A percentile compares a stretch with the other conserved stretches of the same genome.
These are phyloP conservation scores for Pygoscelis antarcticus DNA, from an alignment of 2,113 vertebrate genomes.

Conservation along the genomic window DNA sequence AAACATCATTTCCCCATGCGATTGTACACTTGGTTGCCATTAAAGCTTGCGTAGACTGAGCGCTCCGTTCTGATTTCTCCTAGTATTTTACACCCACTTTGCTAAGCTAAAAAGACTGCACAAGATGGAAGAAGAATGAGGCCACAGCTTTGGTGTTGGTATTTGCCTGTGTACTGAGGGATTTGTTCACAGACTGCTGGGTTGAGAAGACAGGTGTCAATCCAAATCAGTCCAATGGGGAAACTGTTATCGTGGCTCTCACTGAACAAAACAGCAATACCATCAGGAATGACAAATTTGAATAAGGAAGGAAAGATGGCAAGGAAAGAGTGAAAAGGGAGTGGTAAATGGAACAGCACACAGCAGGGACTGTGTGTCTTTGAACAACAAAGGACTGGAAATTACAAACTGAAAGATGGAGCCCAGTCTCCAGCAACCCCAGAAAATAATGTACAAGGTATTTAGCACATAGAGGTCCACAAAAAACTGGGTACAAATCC, in stretches of 20 bases:
- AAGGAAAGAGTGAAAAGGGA: constrained; percentile 1
- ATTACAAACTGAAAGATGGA: constrained; percentile 8
- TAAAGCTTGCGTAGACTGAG: not conserved
- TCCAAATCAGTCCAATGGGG: not conserved
- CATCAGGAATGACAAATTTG: not conserved
- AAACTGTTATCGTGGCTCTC: constrained; percentile 22
- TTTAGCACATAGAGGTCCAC: not conserved
- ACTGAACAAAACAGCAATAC: constrained; percentile 22
- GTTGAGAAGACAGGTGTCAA: constrained; percentile 22
- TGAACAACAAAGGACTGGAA: constrained; percentile 27
- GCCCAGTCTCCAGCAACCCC: not conserved
- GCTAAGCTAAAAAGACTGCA: not conserved
- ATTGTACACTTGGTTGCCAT: not conserved
- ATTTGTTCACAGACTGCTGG: not conserved
- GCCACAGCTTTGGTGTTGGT: not conserved
- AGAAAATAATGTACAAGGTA: not conserved
- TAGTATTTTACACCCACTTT: not conserved
- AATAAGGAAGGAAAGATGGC: constrained; percentile 20
- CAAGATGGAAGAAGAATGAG: not conserved
- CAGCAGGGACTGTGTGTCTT: constrained; percentile 26
- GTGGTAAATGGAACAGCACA: constrained; percentile 27
- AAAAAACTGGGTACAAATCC: not conserved
- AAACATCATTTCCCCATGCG: not conserved
- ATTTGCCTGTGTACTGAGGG: not conserved
- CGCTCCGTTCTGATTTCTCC: not conserved